Percentiles rank a stretch among this genome's conserved stretches.
Evolutionary conservation across 2,888 invertebrate species (phyloP).

Genomic region (Adelognathus sp.): DNA sequence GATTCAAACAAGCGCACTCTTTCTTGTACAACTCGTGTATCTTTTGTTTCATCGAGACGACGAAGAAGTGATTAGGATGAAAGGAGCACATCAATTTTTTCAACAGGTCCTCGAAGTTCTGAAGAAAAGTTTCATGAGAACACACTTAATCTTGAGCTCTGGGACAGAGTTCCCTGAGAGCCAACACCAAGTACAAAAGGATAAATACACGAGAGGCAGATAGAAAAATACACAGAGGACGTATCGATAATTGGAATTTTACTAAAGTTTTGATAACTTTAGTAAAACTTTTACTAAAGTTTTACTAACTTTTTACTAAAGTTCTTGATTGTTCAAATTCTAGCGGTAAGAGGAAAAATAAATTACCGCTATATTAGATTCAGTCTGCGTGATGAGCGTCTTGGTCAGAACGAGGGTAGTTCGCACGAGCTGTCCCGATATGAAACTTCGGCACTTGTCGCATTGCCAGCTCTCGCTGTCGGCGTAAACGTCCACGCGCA

Average conservation of each 20-base stretch:
- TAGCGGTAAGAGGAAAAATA: no score
- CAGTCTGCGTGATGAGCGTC: constrained; percentile 79
- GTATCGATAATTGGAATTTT: no score
- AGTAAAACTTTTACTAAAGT: no score
- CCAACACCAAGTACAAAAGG: no score
- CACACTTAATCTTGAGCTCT: no score
- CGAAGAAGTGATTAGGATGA: constrained; percentile 86
- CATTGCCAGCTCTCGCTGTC: constrained; percentile 83
- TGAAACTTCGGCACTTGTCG: constrained; percentile 81
- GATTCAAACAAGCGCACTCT: constrained; percentile 71
- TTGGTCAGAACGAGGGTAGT: constrained; percentile 80
- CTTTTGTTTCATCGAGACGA: constrained; percentile 87
- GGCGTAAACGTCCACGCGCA: constrained; percentile 68
- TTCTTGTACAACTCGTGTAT: constrained; percentile 83
- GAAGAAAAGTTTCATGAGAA: no score
- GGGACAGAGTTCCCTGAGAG: no score
- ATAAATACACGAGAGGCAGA: no score
- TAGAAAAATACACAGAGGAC: no score
- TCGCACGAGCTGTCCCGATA: constrained; percentile 80
- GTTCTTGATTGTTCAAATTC: no score
- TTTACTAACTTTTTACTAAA: no score
- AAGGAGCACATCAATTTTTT: constrained; percentile 83
- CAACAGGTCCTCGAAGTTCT: constrained; percentile 79
- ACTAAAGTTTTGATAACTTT: no score
- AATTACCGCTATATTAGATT: constrained; percentile 68